Conservation (phyloP, 2,888 invertebrate species). For the Isotomurus palustris region DNA sequence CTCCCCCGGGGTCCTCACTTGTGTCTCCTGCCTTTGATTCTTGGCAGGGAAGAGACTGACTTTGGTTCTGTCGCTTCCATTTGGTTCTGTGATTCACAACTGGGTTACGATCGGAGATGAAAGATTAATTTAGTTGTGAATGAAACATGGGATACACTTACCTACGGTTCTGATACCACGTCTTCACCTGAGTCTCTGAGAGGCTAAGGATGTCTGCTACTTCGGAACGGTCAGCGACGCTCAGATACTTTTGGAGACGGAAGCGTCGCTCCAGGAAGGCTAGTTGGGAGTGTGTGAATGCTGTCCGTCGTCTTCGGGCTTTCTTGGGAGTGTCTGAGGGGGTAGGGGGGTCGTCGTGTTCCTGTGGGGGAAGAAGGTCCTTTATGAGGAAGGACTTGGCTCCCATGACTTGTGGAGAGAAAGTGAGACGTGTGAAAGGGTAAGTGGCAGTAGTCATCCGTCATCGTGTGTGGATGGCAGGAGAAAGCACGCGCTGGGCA, state of each 20-base stretch:
- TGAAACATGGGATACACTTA: conserved; percentile 49
- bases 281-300: conserved; percentile 60
- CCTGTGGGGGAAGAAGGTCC: conserved; percentile 59
- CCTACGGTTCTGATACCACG: conserved; percentile 90
- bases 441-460: conserved; percentile 2
- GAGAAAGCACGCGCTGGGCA: conserved; percentile 11
- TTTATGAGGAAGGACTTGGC: conserved; percentile 75
- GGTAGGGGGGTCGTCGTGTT: conserved; percentile 15
- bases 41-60: conserved; percentile 60
- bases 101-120: neutral
- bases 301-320: conserved; percentile 67
- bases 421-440: neutral
- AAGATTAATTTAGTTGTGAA: neutral
- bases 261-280: conserved; percentile 89
- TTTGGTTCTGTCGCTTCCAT: conserved; percentile 64
- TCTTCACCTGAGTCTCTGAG: conserved; percentile 83
- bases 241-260: conserved; percentile 87
- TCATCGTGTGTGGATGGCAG: conserved; percentile 2
- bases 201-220: conserved; percentile 84
- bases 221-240: conserved; percentile 87
- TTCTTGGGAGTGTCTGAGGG: conserved; percentile 55
- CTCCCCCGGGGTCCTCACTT: no score
- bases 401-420: conserved; percentile 23
- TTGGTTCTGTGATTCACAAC: conserved; percentile 51
- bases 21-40: conserved; percentile 5